phyloP scores from a whole-genome alignment of 1,140 invertebrate species.

The Potamilus streckersoni region DNA sequence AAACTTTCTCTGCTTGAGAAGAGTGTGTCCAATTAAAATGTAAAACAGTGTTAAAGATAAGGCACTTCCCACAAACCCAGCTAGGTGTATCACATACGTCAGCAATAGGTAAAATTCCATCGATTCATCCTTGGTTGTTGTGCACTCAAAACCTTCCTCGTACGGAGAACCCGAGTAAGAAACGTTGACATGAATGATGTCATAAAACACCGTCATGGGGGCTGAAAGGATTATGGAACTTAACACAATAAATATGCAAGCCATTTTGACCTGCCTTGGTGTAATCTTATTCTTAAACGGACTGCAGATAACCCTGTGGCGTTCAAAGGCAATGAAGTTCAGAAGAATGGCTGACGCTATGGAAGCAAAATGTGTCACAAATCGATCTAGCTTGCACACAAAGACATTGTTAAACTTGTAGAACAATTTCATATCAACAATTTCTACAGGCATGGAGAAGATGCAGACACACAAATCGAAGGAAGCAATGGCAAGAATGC shows the following conservation, averaged over 20 bases:
- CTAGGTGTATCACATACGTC: conserved; percentile 12
- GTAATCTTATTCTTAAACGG: conserved; percentile 39
- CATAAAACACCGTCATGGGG: conserved; percentile 16
- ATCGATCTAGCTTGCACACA: conserved; percentile 40
- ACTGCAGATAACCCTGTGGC: conserved; percentile 37
- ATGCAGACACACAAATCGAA: conserved; percentile 36
- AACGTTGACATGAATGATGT: conserved; percentile 14
- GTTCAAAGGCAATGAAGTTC: conserved; percentile 39
- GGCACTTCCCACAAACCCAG: conserved; percentile 11
- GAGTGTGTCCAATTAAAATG: conserved; percentile 12
- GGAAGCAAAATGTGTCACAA: conserved; percentile 30
- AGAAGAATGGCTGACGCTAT: conserved; percentile 40
- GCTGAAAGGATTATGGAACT: conserved; percentile 8
- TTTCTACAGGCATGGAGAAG: conserved; percentile 44
- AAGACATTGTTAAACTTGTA: conserved; percentile 38
- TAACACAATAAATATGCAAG: conserved; percentile 4
- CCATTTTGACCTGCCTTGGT: conserved; percentile 13
- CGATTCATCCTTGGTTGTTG: conserved; percentile 10
- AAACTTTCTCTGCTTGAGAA: conserved; percentile 27
- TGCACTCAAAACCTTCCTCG: conserved; percentile 14
- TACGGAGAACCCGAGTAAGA: not conserved
- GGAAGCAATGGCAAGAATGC: conserved; percentile 38
- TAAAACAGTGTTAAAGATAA: conserved; percentile 14
- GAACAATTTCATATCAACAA: conserved; percentile 40
- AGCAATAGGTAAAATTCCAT: conserved; percentile 4